phyloP scores from a whole-genome alignment of 2,888 invertebrate species.

The Ennomos erosarius region DNA sequence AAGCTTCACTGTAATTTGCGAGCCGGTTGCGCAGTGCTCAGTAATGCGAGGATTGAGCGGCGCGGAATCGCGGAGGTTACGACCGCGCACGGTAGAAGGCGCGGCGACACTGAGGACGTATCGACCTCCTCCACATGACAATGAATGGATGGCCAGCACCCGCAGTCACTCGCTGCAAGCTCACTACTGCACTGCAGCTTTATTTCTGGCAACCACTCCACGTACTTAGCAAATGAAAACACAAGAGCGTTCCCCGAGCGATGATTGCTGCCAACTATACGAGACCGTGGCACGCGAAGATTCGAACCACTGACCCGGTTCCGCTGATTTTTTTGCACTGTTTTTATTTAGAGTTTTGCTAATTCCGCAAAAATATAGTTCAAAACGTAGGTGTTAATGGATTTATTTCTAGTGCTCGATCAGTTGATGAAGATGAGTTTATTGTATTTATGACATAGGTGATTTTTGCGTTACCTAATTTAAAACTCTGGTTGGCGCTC shows the following conservation, averaged over 20 bases:
- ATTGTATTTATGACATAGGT: no score
- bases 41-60: conserved; percentile 36
- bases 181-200: conserved; percentile 82
- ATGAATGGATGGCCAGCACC: conserved; percentile 72
- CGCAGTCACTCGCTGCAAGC: conserved; percentile 77
- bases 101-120: conserved; percentile 75
- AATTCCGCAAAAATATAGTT: conserved; percentile 23
- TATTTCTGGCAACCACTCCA: conserved; percentile 80
- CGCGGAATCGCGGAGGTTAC: conserved; percentile 38
- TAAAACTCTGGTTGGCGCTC: no score
- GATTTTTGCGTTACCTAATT: no score
- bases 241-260: conserved; percentile 45
- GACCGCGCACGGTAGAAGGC: conserved; percentile 62
- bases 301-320: conserved; percentile 59
- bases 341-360: conserved; percentile 25
- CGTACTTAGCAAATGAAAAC: conserved; percentile 53
- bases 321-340: conserved; percentile 40
- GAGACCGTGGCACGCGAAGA: conserved; percentile 50
- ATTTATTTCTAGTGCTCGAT: conserved; percentile 13
- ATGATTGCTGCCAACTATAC: conserved; percentile 49
- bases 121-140: conserved; percentile 71
- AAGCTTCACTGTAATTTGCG: conserved; percentile 56
- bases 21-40: conserved; percentile 54
- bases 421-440: conserved; percentile 17
- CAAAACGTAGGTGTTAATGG: conserved; percentile 31